phyloP scores from a whole-genome alignment of 1,140 invertebrate species.

The Scylla paramamosain region DNA sequence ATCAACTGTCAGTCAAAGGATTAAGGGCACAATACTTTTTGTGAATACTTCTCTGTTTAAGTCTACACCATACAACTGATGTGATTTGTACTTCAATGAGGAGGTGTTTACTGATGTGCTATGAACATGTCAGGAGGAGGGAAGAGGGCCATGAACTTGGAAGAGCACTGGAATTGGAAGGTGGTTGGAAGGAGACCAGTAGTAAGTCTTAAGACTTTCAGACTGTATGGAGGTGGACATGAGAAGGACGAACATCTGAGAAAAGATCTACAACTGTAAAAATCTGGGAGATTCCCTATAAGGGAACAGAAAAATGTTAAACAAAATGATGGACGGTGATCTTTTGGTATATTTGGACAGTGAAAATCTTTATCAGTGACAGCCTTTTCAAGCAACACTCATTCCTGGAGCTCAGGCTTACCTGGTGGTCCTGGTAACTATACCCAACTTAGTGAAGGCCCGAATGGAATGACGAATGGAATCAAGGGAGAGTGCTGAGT shows the following conservation, averaged over 20 bases:
- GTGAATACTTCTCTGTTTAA: too few species aligned
- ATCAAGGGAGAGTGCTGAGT: constrained; percentile 75
- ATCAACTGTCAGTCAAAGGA: too few species aligned
- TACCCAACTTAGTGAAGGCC: constrained; percentile 63
- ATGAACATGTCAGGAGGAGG: too few species aligned
- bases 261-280: constrained; percentile 81
- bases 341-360: constrained; percentile 78
- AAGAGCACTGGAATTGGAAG: too few species aligned
- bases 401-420: constrained; percentile 34
- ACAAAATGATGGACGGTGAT: constrained; percentile 88
- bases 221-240: too few species aligned
- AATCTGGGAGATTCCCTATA: constrained; percentile 89
- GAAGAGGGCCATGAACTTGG: too few species aligned
- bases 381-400: constrained; percentile 2
- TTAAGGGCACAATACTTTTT: too few species aligned
- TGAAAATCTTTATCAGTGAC: background rate
- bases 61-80: too few species aligned
- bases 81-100: too few species aligned
- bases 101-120: too few species aligned
- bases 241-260: background rate
- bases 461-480: constrained; percentile 68
- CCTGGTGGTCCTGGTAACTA: constrained; percentile 1
- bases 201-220: too few species aligned
- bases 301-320: constrained; percentile 95
- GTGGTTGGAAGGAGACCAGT: too few species aligned